phyloP scores from a whole-genome alignment of 2,888 invertebrate species.

The Andrena bicolor region DNA sequence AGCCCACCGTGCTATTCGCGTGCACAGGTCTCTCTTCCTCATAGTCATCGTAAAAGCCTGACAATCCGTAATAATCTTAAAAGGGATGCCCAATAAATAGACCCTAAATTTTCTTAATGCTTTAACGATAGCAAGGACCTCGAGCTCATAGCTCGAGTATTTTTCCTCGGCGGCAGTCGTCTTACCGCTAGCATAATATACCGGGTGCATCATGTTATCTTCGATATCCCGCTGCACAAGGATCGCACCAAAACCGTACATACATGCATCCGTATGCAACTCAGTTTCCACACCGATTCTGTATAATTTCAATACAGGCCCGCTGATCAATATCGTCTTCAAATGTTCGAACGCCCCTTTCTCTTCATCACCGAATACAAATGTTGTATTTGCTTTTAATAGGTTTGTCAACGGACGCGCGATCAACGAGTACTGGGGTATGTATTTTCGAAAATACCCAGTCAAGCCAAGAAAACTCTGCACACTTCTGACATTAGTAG shows the following conservation, averaged over 20 bases:
- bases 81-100: constrained; percentile 1
- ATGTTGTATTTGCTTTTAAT: too few species aligned
- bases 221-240: constrained; percentile 59
- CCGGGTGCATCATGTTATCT: constrained; percentile 60
- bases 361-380: too few species aligned
- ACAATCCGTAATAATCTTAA: constrained; percentile 53
- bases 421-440: too few species aligned
- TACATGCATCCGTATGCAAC: neutral
- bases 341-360: neutral
- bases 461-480: too few species aligned
- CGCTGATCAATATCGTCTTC: neutral
- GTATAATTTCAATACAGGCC: constrained; percentile 1
- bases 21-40: neutral
- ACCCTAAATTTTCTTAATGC: constrained; percentile 16
- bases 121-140: constrained; percentile 17
- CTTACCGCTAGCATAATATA: constrained; percentile 68
- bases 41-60: neutral
- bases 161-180: constrained; percentile 62
- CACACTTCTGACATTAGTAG: too few species aligned
- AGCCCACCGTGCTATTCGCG: neutral
- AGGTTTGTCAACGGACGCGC: too few species aligned
- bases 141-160: constrained; percentile 33
- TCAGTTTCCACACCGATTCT: neutral
- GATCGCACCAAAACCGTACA: constrained; percentile 62
- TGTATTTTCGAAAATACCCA: too few species aligned